Evolutionary conservation across 2,797 vertebrate genomes (phyloP).

Genomic region (Scolopax rusticola): DNA sequence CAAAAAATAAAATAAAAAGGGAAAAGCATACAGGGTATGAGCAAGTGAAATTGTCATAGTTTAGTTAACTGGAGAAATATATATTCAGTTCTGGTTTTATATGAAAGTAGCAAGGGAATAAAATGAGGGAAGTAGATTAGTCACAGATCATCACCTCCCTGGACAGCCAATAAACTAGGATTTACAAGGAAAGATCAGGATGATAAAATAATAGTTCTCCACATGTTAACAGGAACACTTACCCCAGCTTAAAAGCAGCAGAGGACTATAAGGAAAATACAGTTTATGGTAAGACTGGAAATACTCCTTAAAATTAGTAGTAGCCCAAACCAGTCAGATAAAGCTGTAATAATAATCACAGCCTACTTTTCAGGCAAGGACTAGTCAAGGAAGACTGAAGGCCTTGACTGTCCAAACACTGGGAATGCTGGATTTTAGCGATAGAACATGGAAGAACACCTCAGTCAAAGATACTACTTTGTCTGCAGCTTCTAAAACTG

Average conservation of each 20-base stretch:
- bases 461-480: neutral
- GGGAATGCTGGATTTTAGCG: neutral
- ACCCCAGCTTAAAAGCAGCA: neutral
- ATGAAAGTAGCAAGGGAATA: neutral
- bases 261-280: neutral
- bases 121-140: neutral
- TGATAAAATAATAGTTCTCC: neutral
- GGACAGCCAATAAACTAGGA: neutral
- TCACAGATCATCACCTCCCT: neutral
- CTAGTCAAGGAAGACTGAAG: neutral
- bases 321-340: neutral
- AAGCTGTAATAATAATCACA: neutral
- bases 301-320: neutral
- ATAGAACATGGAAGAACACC: neutral
- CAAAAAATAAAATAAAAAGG: neutral
- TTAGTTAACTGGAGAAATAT: neutral
- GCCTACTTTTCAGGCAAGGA: neutral
- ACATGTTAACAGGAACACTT: neutral
- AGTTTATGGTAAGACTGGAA: neutral
- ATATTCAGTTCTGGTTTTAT: neutral
- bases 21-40: neutral
- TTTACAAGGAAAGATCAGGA: neutral
- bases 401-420: neutral
- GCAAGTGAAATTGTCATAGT: neutral
- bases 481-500: neutral